Conservation (phyloP, 2,113 vertebrate species). For the Emydura subglobosa region DNA sequence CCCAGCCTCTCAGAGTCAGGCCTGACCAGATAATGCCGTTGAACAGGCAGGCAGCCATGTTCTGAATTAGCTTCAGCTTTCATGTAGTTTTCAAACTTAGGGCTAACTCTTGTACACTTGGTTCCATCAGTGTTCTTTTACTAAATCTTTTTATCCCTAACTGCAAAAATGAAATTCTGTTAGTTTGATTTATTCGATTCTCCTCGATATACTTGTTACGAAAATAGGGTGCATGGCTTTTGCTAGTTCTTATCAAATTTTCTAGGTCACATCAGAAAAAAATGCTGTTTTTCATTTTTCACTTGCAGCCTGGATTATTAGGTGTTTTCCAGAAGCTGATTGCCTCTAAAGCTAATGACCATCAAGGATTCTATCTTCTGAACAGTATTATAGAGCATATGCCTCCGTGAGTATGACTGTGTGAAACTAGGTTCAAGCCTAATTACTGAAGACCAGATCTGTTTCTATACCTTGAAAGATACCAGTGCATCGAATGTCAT, state of each 20-base stretch:
- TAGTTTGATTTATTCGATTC: neutral
- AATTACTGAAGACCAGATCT: neutral
- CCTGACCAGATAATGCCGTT: neutral
- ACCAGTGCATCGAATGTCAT: neutral
- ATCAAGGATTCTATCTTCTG: slow-evolving; percentile 97
- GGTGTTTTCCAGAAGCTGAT: slow-evolving; percentile 99
- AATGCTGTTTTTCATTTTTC: neutral
- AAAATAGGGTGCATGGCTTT: neutral
- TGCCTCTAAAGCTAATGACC: slow-evolving; percentile 97
- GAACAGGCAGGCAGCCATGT: neutral
- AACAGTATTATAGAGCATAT: slow-evolving; percentile 98
- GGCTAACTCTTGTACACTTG: neutral
- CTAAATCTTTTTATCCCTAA: neutral
- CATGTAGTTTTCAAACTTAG: neutral
- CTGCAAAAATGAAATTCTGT: neutral
- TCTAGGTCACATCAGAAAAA: neutral
- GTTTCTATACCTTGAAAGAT: neutral
- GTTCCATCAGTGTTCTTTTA: neutral
- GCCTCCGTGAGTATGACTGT: slow-evolving; percentile 89
- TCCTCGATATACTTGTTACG: neutral
- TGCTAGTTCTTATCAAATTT: neutral
- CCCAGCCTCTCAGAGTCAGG: neutral
- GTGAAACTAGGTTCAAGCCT: neutral
- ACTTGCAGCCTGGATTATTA: slow-evolving; percentile 91
- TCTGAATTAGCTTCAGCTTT: slow-evolving; percentile 10